Base-by-base conservation (phyloP, 2,113 vertebrate species). In the Notarius lentiginosus region DNA sequence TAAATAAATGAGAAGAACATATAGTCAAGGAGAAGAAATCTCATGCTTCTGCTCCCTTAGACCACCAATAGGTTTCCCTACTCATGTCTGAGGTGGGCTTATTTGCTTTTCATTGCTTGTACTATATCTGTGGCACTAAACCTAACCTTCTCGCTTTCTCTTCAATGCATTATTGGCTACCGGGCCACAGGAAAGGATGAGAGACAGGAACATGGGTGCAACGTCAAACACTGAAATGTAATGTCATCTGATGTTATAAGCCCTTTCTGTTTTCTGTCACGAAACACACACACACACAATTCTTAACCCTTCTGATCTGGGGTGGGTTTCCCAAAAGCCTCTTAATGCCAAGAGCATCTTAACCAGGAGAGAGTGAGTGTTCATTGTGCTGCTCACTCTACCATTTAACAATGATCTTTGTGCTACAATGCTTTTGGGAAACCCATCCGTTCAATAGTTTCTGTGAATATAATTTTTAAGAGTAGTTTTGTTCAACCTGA, bases 141-240 rank as follows among this genome's bases (percentile, higher is more conserved):
- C 79, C 84, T 49, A 53, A 70, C 47, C 75, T 27, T 70, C 84
- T 58, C 66, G 65, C 41, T n/a, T 3, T 76, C 10, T 73, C 10
- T 76, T 76, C 75, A 24, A 65, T 76, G 72, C 27, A 53, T 77
- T 89, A 91, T 89, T 91, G 88, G 88, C 87, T 73, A 24, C 55
- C 20, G 47, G 72, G 53, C 63, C 79, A 77, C 47, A 14, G 84
- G 55, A 65, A 87, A 85, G 11, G 17, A n/a, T 5, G 55, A 68
- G 24, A 56, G 63, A 79, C 86, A 80, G 49, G 55, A 79, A 85
- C 86, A 80, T 82, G 60, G 75, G 60, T 41, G 53, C 53, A 61
- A 27, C 53, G 77, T 89, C 77, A 84, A 88, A 86, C 61, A 81
- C 15, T 5, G 73, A 66, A 49, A 27, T 49, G 17, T 49, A 84